A percentile compares a stretch with the other conserved stretches of the same genome.
These are phyloP conservation scores for Sinocyclocheilus maitianheensis DNA, from an alignment of 2,113 vertebrate genomes.

Conservation along the genomic window DNA sequence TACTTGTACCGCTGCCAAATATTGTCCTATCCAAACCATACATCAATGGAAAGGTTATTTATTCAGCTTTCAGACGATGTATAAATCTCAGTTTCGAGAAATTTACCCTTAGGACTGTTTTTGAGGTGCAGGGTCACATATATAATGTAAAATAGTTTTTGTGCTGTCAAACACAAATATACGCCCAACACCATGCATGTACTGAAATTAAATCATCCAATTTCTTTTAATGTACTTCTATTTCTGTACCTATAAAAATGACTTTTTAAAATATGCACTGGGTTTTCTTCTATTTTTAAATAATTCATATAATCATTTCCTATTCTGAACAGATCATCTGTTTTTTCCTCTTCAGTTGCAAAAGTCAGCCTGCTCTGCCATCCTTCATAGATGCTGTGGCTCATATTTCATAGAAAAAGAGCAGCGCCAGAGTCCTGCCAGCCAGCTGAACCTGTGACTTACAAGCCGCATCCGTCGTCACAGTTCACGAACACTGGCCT, in stretches of 20 bases:
- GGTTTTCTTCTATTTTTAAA: constrained; percentile 19
- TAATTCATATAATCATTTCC: constrained; percentile 25
- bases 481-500: constrained; percentile 36
- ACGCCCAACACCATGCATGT: background rate
- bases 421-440: background rate
- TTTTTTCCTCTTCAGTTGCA: background rate
- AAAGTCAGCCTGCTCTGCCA: background rate
- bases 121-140: too few species aligned
- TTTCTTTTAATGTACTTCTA: background rate
- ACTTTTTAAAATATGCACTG: background rate
- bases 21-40: too few species aligned
- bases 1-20: too few species aligned
- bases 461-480: constrained; percentile 5
- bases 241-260: background rate
- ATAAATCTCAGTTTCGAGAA: too few species aligned
- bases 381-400: background rate
- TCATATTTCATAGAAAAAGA: background rate
- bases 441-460: constrained; percentile 12
- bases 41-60: too few species aligned
- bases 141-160: background rate
- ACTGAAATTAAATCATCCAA: background rate
- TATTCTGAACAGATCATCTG: background rate
- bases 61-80: too few species aligned
- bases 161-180: background rate
- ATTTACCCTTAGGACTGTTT: too few species aligned